phyloP scores from a whole-genome alignment of 2,113 vertebrate genomes.

The Eupsittula cactorum region DNA sequence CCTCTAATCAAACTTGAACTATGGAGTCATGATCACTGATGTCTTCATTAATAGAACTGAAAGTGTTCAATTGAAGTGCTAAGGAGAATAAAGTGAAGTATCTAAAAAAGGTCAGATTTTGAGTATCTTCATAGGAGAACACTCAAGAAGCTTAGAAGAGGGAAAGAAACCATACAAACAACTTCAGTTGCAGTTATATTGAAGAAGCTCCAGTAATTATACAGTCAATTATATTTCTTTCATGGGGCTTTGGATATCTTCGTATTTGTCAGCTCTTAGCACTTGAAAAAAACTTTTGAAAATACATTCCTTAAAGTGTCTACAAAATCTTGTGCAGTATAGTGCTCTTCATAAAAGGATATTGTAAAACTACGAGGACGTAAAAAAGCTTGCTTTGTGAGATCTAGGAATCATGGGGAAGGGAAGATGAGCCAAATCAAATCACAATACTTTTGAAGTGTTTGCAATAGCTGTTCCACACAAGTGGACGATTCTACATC shows the following conservation, averaged over 20 bases:
- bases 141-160: neutral
- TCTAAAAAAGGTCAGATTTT: neutral
- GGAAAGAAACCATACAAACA: conserved; percentile 1
- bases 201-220: conserved; percentile 35
- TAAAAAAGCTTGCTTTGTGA: neutral
- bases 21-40: neutral
- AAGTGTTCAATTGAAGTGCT: neutral
- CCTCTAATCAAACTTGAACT: neutral
- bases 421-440: conserved; percentile 20
- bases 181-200: neutral
- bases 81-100: neutral
- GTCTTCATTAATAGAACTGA: neutral
- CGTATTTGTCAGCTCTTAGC: conserved; percentile 7
- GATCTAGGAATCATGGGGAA: neutral
- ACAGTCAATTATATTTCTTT: conserved; percentile 32
- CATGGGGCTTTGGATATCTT: neutral
- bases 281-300: conserved; percentile 45
- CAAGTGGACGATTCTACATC: neutral
- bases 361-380: neutral
- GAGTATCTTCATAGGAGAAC: neutral
- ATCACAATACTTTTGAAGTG: neutral
- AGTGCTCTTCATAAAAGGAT: neutral
- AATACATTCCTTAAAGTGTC: conserved; percentile 3
- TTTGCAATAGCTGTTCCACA: neutral
- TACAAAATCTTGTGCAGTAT: neutral